These are phyloP conservation scores for Acronicta leporina DNA, from an alignment of 2,888 invertebrate species.

Conservation along the genomic window DNA sequence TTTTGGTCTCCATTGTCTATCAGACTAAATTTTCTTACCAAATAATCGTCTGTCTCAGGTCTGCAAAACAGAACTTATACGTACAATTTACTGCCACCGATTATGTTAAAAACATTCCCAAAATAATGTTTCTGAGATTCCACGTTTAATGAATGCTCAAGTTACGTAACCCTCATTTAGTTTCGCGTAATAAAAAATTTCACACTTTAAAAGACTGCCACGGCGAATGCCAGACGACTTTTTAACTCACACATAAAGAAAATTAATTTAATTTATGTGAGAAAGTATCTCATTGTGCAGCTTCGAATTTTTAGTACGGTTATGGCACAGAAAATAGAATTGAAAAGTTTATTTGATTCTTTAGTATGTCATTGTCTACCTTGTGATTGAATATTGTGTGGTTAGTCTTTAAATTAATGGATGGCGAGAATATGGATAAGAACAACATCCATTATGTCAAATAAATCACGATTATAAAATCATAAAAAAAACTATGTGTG, in stretches of 20 bases:
- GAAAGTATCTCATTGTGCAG: neutral
- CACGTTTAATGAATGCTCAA: slow-evolving; percentile 42
- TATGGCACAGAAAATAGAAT: no score
- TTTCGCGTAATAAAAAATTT: slow-evolving; percentile 44
- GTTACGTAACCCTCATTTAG: slow-evolving; percentile 34
- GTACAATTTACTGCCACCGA: slow-evolving; percentile 36
- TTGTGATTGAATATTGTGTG: no score
- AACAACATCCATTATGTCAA: no score
- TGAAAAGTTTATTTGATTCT: no score
- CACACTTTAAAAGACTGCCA: slow-evolving; percentile 34
- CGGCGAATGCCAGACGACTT: slow-evolving; percentile 19
- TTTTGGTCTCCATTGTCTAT: no score
- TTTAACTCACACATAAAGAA: slow-evolving; percentile 23
- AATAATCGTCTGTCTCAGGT: neutral
- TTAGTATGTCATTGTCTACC: no score
- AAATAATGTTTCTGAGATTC: slow-evolving; percentile 46
- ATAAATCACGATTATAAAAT: no score
- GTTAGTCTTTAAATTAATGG: no score
- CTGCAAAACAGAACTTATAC: neutral
- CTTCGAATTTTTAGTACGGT: neutral
- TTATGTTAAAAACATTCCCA: slow-evolving; percentile 44
- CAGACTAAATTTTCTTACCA: no score
- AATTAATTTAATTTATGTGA: slow-evolving; percentile 13
- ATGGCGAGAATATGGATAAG: no score
- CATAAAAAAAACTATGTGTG: no score